phyloP scores from a whole-genome alignment of 2,113 vertebrate species.

The Seriola quinqueradiata region DNA sequence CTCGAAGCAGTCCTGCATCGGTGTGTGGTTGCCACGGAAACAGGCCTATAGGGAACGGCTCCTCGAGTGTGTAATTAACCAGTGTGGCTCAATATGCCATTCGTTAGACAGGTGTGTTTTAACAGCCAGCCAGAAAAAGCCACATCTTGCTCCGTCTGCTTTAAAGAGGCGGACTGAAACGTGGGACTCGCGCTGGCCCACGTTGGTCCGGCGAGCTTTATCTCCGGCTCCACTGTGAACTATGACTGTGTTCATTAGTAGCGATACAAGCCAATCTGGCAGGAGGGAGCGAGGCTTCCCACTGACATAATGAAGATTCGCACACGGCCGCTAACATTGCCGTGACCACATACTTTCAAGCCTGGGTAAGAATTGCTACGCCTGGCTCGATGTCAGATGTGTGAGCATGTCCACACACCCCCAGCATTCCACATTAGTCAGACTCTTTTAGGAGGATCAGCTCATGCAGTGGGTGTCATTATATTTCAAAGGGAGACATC shows the following conservation, averaged over 20 bases:
- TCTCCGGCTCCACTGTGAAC: conserved; percentile 25
- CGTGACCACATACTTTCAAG: conserved; percentile 38
- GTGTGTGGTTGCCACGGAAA: conserved; percentile 50
- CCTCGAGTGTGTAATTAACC: conserved; percentile 48
- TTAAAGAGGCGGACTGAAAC: background rate
- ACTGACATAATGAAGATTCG: conserved; percentile 46
- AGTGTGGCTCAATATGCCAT: conserved; percentile 25
- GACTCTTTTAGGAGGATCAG: conserved; percentile 14
- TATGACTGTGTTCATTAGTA: conserved; percentile 42
- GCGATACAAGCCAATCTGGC: conserved; percentile 12
- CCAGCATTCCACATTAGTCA: conserved; percentile 20
- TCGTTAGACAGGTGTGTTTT: conserved; percentile 52
- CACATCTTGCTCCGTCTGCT: background rate
- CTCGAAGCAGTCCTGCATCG: background rate
- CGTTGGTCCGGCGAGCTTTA: background rate
- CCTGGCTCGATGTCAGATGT: conserved; percentile 31
- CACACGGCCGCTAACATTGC: conserved; percentile 25
- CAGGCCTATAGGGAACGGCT: conserved; percentile 32
- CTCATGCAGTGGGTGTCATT: conserved; percentile 14
- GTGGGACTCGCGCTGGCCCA: background rate
- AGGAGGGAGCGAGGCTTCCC: conserved; percentile 48
- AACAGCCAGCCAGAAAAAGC: background rate
- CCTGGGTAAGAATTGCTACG: background rate
- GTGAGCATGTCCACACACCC: conserved; percentile 17
- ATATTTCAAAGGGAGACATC: conserved; percentile 11